A percentile compares a stretch with the other conserved stretches of the same genome.
Conservation (phyloP, 2,888 invertebrate genomes). For the Falcaria lacertinaria region DNA sequence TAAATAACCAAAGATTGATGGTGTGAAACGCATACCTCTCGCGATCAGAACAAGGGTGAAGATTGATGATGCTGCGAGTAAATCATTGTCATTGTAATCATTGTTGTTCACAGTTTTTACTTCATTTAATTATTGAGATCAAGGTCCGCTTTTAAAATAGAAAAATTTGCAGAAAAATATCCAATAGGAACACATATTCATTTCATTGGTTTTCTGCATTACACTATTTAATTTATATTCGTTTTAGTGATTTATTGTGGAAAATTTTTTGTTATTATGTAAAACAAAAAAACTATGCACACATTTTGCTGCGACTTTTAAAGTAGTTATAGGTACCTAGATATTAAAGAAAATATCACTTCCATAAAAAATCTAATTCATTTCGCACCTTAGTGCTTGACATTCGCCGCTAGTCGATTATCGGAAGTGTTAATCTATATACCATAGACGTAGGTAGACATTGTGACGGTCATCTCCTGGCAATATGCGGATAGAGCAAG, state of each 20-base stretch:
- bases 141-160: not conserved
- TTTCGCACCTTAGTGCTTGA: not conserved
- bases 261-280: too few species aligned
- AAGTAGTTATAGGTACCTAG: too few species aligned
- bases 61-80: conserved; percentile 38
- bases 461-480: conserved; percentile 71
- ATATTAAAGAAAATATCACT: too few species aligned
- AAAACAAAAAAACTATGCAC: too few species aligned
- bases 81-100: conserved; percentile 21
- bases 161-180: too few species aligned
- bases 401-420: conserved; percentile 24
- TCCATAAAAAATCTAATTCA: not conserved
- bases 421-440: conserved; percentile 17
- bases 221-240: too few species aligned
- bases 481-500: conserved; percentile 60
- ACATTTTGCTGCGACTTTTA: too few species aligned
- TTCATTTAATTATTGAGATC: not conserved
- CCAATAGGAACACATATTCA: too few species aligned
- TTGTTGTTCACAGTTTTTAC: conserved; percentile 17
- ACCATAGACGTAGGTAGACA: conserved; percentile 28
- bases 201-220: too few species aligned
- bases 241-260: too few species aligned
- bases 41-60: conserved; percentile 58
- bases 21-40: conserved; percentile 27
- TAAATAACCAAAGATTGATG: conserved; percentile 62